Evolutionary conservation across 2,113 vertebrate genomes (phyloP), one percentile per base, ranked within the genome.

Genomic region (Lampris megalopsis): DNA sequence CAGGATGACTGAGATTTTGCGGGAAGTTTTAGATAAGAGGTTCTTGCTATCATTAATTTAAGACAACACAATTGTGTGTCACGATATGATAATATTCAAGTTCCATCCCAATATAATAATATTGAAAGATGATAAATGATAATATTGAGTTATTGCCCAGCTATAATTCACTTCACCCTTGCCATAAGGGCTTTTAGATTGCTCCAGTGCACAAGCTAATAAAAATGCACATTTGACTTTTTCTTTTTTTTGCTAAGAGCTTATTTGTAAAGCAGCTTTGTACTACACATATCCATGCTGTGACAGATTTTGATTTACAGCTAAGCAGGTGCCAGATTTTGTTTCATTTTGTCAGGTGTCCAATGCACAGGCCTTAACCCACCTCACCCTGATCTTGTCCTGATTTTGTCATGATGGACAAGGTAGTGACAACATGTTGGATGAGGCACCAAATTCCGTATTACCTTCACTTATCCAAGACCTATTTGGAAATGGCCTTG

Each of bases 251-350:
- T 10, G 1, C 0, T 7, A 2, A 2, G 35, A 43, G 54, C 64
- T 38, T 73, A 67, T 83, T 85, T 58, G 49, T 48, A 77, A 50
- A 52, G 13, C 11, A 41, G 45, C 71, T 53, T 43, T 48, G 10
- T 64, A 50, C 42, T 5, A 24, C 50, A 54, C 67, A 73, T 9
- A 43, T 83, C 72, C 58, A 38, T 48, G 9, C 75, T 43, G 66
- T 73, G 63, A 72, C 89, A 62, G 10, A 1, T 11, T 49, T 11
- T 78, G 63, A 89, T 88, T 75, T 72, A 78, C 40, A 1, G 47
- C 45, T 54, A 59, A 83, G 71, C 81, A 86, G 86, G 81, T 92
- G 86, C 42, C 65, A 66, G 68, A 47, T 77, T 85, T 40, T 67
- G 75, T 88, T 89, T 79, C 76, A 10, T 47, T 58, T 65, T 48